A percentile compares a stretch with the other conserved stretches of the same genome.
These are phyloP conservation scores for Rhinophrynus dorsalis DNA, from an alignment of 2,797 vertebrate genomes.

Conservation along the genomic window DNA sequence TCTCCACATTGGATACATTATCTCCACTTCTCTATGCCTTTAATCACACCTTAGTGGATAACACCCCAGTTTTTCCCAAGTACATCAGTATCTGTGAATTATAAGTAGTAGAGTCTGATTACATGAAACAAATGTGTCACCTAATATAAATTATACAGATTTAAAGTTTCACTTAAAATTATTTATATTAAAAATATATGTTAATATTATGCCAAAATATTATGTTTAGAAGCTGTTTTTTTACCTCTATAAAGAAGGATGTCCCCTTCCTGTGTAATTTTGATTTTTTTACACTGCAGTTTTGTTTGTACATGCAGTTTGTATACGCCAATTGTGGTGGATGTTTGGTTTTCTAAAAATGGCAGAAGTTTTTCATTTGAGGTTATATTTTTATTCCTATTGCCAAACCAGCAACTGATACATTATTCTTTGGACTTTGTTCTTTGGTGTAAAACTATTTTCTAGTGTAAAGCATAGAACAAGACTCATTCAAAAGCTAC, in stretches of 20 bases:
- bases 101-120: no score
- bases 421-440: conserved; percentile 77
- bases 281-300: conserved; percentile 84
- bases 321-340: conserved; percentile 75
- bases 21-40: no score
- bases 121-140: no score
- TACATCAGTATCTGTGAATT: no score
- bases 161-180: neutral
- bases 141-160: no score
- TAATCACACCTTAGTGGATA: no score
- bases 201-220: neutral
- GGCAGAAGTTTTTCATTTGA: conserved; percentile 85
- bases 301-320: conserved; percentile 86
- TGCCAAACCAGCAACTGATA: conserved; percentile 90
- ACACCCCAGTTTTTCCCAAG: no score
- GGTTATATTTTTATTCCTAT: conserved; percentile 62
- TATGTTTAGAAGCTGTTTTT: neutral
- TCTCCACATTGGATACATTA: no score
- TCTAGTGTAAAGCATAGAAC: conserved; percentile 71
- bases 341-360: conserved; percentile 89
- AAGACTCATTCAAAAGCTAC: conserved; percentile 70
- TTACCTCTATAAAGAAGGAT: conserved; percentile 66
- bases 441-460: conserved; percentile 75
- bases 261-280: conserved; percentile 75
- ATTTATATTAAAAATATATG: neutral